These are phyloP conservation scores for Ophthalmolycus amberensis DNA, from an alignment of 2,113 vertebrate species.

Conservation along the genomic window DNA sequence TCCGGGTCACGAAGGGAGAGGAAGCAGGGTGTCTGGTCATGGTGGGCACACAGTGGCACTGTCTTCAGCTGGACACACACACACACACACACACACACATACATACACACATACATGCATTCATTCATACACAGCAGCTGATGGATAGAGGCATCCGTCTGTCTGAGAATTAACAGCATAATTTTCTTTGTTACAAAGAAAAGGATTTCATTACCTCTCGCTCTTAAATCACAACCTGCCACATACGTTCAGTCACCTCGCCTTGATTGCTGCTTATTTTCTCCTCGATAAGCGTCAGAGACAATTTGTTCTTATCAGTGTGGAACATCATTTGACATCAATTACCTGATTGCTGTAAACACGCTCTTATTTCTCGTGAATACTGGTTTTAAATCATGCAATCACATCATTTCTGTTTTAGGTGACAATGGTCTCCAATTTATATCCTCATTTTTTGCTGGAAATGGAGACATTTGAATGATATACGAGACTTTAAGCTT, in stretches of 20 bases:
- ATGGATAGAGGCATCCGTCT: conserved; percentile 1
- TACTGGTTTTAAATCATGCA: background rate
- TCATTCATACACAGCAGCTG: background rate
- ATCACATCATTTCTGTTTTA: background rate
- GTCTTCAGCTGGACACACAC: conserved; percentile 45
- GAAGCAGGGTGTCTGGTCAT: conserved; percentile 66
- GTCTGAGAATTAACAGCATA: conserved; percentile 6
- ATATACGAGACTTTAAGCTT: background rate
- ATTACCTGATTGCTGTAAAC: conserved; percentile 20
- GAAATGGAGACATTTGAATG: background rate
- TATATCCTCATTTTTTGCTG: background rate
- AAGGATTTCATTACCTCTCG: background rate
- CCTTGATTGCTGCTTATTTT: conserved; percentile 31
- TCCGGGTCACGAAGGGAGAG: conserved; percentile 46
- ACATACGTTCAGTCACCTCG: background rate
- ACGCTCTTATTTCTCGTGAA: background rate
- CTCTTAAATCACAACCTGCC: background rate
- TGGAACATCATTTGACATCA: conserved; percentile 1
- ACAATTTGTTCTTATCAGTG: conserved; percentile 22
- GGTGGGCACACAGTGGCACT: conserved; percentile 54
- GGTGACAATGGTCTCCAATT: background rate
- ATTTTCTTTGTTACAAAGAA: background rate
- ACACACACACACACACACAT: conserved; percentile 27
- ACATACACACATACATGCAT: conserved; percentile 14
- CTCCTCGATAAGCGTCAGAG: background rate